Evolutionary conservation across 2,113 vertebrate species (phyloP).

Genomic region (Neoarius graeffei): DNA sequence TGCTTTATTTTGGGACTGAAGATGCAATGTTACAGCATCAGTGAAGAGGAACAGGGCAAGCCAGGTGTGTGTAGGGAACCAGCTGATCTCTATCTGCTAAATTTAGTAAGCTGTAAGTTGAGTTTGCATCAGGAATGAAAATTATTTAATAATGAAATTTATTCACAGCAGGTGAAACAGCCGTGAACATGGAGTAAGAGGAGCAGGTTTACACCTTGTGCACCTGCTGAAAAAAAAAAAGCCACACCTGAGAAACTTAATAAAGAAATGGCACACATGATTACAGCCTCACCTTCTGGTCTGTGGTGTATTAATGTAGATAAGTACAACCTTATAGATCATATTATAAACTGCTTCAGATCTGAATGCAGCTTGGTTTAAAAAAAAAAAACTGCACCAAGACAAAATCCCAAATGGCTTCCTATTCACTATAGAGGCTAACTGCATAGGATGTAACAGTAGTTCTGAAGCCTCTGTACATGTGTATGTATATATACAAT

Average conservation of each 20-base stretch:
- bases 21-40: constrained; percentile 15
- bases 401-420: not conserved
- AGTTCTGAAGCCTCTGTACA: no score
- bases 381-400: no score
- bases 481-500: no score
- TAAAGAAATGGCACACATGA: not conserved
- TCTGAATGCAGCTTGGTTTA: no score
- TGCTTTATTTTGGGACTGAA: constrained; percentile 58
- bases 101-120: not conserved
- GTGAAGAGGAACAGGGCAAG: not conserved
- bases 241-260: not conserved
- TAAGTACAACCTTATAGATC: no score
- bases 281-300: not conserved
- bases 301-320: no score
- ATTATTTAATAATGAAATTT: not conserved
- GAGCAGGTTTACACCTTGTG: not conserved
- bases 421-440: not conserved
- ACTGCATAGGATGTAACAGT: no score
- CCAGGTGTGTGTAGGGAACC: not conserved
- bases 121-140: not conserved
- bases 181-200: not conserved
- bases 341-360: not conserved
- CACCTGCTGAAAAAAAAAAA: not conserved
- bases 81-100: not conserved
- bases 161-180: constrained; percentile 17